A percentile compares a stretch with the other conserved stretches of the same genome.
Evolutionary conservation across 2,113 vertebrate species (phyloP).

Genomic region (Pogona vitticeps): DNA sequence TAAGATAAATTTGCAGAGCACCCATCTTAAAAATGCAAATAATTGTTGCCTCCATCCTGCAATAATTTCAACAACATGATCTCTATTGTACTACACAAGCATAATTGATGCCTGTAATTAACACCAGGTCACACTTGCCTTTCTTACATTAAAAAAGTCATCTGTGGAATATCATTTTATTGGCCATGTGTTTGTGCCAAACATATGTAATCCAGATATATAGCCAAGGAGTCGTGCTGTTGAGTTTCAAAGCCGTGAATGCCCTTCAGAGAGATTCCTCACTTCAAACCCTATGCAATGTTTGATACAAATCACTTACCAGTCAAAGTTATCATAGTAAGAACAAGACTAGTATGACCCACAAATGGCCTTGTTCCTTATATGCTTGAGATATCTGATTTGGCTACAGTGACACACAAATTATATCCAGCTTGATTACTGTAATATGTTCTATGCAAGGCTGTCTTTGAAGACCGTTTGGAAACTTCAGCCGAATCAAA

Average conservation of each 20-base stretch:
- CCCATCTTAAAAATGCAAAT: conserved; percentile 63
- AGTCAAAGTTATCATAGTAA: not conserved
- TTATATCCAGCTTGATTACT: too few relatives aligned
- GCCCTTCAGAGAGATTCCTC: conserved; percentile 62
- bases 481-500: too few relatives aligned
- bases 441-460: too few relatives aligned
- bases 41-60: conserved; percentile 59
- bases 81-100: conserved; percentile 69
- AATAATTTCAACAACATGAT: conserved; percentile 69
- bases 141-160: conserved; percentile 68
- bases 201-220: conserved; percentile 64
- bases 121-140: conserved; percentile 68
- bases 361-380: not conserved
- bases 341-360: not conserved
- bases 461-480: too few relatives aligned
- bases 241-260: conserved; percentile 72
- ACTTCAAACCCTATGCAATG: conserved; percentile 57
- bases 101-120: conserved; percentile 72
- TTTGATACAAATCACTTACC: conserved; percentile 34
- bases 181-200: conserved; percentile 67
- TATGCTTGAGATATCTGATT: too few relatives aligned
- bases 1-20: conserved; percentile 35
- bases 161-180: conserved; percentile 67
- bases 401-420: too few relatives aligned
- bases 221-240: conserved; percentile 58